Evolutionary conservation across 2,888 invertebrate genomes (phyloP).

Genomic region (Conus canariensis): DNA sequence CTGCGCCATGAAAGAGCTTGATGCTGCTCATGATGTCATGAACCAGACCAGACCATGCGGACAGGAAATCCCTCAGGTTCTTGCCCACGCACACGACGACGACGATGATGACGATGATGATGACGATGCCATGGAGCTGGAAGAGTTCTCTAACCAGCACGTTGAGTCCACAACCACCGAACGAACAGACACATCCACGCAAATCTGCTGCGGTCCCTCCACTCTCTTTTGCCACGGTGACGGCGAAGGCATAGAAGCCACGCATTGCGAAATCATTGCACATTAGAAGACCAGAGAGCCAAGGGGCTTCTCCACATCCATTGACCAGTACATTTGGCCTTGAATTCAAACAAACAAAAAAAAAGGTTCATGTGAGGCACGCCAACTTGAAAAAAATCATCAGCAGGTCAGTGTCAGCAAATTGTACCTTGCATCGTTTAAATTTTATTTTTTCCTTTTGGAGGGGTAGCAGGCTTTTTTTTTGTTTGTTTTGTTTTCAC

Average conservation of each 20-base stretch:
- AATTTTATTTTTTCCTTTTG: neutral
- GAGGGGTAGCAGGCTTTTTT: no score
- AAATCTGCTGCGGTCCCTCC: neutral
- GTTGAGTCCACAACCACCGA: neutral
- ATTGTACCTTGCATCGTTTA: neutral
- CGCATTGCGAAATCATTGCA: neutral
- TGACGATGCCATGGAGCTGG: neutral
- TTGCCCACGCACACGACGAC: neutral
- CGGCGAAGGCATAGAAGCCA: neutral
- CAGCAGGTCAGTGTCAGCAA: neutral
- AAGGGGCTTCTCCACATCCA: neutral
- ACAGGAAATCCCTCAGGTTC: neutral
- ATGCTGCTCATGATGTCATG: conserved; percentile 14
- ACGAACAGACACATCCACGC: neutral
- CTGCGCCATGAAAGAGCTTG: neutral
- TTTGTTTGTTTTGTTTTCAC: no score
- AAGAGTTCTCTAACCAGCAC: neutral
- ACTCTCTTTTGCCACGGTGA: neutral
- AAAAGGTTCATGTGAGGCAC: no score
- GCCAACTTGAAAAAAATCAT: neutral
- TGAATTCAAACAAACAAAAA: neutral
- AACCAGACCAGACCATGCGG: neutral
- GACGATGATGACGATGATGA: no score
- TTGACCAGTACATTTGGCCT: neutral
- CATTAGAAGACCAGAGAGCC: neutral